phyloP scores from a whole-genome alignment of 2,888 invertebrate species.

The Molorchus minor region DNA sequence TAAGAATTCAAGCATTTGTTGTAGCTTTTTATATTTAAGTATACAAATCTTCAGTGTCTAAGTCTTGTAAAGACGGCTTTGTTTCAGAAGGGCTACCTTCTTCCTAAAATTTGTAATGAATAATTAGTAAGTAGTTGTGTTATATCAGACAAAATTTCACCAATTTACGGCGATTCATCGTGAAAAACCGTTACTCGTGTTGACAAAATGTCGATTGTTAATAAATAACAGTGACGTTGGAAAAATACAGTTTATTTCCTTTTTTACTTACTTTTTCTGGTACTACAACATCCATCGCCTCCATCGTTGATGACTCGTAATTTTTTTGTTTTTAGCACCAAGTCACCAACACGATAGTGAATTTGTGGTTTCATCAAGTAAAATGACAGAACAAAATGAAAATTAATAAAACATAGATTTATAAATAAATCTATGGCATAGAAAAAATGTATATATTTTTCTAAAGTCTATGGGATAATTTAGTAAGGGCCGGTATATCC shows the following conservation, averaged over 20 bases:
- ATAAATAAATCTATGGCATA: too few relatives aligned
- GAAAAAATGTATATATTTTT: too few relatives aligned
- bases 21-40: slow-evolving; percentile 97
- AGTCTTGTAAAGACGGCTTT: slow-evolving; percentile 78
- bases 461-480: too few relatives aligned
- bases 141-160: slow-evolving; percentile 5
- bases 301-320: slow-evolving; percentile 68
- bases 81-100: slow-evolving; percentile 74
- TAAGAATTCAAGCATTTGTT: slow-evolving; percentile 94
- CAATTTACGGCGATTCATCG: slow-evolving; percentile 16
- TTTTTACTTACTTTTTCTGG: slow-evolving; percentile 77
- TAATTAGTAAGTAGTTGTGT: slow-evolving; percentile 15
- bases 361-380: too few relatives aligned
- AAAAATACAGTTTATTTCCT: slow-evolving; percentile 13
- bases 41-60: slow-evolving; percentile 92
- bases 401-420: too few relatives aligned
- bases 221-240: slow-evolving; percentile 12
- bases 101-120: slow-evolving; percentile 65
- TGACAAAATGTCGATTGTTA: not conserved
- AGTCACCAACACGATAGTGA: too few relatives aligned
- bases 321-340: slow-evolving; percentile 15
- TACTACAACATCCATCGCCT: slow-evolving; percentile 82
- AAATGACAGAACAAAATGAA: too few relatives aligned
- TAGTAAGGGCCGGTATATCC: too few relatives aligned
- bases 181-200: not conserved